Evolutionary conservation across 1,140 invertebrate genomes (phyloP), one percentile per base, ranked within the genome.

Genomic region (Drosophila oshimai): DNA sequence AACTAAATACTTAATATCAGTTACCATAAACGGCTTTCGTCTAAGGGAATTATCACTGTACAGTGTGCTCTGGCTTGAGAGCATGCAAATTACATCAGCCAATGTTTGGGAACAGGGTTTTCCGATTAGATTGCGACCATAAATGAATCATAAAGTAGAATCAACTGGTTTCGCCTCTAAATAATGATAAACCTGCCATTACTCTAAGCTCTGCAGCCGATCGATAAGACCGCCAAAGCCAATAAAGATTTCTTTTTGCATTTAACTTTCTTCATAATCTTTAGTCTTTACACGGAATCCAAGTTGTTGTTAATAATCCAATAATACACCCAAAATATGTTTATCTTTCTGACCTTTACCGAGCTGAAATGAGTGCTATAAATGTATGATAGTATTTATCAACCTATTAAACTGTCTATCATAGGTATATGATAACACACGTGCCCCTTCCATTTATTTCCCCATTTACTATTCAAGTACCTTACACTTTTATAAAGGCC

Each of bases 71-170:
- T 17, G 15, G 24, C 20, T 39, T 29, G 10, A 9, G 12, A n/a
- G 37, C 53, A 64, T 65, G 58, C 42, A 64, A 65, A 65, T 65
- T 65, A 26, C 61, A 65, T 64, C 58, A 65, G 58, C 61, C 61
- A 49, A 64, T 33, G 34, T 41, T 65, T 47, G 33, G 9, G 3
- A 1, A 2, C 2, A 2, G 10, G 15, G 10, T 49, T 64, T 64
- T 31, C 12, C 58, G 61, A 65, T 65, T 31, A 65, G 58, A 65
- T 65, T 39, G 20, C 7, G 26, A 0, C n/a, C 10, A 2, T 37
- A 39, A 41, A 37, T 39, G 44, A 64, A 65, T 49, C 26, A 31
- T 64, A 31, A 31, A 42, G n/a, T 0, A 6, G 17, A 22, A 39
- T 2, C n/a, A 33, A 58, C 41, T 12, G 34, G 3, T 44, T 29